Percentiles rank a stretch among this genome's conserved stretches.
phyloP scores from a whole-genome alignment of 2,888 invertebrate species.

The Mayetiola destructor region DNA sequence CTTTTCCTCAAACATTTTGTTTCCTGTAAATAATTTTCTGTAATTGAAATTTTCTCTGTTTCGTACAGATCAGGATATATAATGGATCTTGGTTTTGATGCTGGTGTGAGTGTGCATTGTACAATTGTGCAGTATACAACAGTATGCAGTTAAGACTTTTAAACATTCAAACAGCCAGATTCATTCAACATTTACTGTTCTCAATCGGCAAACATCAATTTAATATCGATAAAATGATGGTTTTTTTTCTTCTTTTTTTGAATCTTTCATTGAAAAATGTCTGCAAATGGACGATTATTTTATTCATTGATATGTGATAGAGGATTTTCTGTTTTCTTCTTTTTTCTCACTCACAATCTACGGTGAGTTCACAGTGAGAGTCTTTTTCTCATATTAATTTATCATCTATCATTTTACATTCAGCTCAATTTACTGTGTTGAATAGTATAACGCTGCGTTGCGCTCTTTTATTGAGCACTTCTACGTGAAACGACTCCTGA shows the following conservation, averaged over 20 bases:
- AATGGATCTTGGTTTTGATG: not conserved
- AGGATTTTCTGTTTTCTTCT: not conserved
- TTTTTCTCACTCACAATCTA: not conserved
- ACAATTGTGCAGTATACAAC: not conserved
- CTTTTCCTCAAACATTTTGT: not conserved
- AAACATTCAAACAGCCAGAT: too few species aligned
- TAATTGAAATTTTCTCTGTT: not conserved
- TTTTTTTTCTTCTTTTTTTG: not conserved
- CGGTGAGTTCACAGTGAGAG: not conserved
- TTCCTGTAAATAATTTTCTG: slow-evolving; percentile 6
- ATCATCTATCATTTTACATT: not conserved
- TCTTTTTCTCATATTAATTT: not conserved
- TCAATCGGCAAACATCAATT: too few species aligned
- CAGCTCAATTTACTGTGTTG: not conserved
- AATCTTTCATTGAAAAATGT: not conserved
- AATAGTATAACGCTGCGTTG: not conserved
- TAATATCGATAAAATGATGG: not conserved
- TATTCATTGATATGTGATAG: not conserved
- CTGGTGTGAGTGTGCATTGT: not conserved
- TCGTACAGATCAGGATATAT: not conserved
- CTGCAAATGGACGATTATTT: not conserved
- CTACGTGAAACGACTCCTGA: too few species aligned
- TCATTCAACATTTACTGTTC: too few species aligned
- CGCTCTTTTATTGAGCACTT: too few species aligned
- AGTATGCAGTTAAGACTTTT: not conserved